Evolutionary conservation across 1,140 invertebrate genomes (phyloP).

Genomic region (Drosophila pruinosa): DNA sequence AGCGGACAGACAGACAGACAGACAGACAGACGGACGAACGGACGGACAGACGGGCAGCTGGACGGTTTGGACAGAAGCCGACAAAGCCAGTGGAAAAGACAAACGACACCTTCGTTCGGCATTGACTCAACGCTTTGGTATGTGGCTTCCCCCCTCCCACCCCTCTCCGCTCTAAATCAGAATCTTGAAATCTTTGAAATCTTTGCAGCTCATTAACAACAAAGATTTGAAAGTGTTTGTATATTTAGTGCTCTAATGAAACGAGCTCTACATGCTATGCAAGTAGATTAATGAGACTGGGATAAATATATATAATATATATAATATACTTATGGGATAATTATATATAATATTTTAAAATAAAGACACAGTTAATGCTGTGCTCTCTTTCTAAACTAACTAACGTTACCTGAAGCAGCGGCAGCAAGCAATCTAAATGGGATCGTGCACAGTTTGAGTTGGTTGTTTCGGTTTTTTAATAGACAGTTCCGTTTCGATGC

Average conservation of each 20-base stretch:
- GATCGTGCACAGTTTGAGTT: slow-evolving; percentile 20
- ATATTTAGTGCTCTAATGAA: slow-evolving; percentile 20
- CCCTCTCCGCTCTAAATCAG: slow-evolving; percentile 30
- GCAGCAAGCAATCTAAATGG: slow-evolving; percentile 30
- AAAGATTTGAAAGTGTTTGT: slow-evolving; percentile 46
- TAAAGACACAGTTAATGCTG: no score
- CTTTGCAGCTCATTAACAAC: slow-evolving; percentile 63
- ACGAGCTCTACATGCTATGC: slow-evolving; percentile 15
- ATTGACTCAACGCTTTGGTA: slow-evolving; percentile 79
- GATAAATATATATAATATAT: no score
- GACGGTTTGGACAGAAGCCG: slow-evolving; percentile 44
- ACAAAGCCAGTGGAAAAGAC: slow-evolving; percentile 70
- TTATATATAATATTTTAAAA: no score
- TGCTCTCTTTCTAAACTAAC: no score
- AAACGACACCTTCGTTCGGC: slow-evolving; percentile 71
- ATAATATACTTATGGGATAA: no score
- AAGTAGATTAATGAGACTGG: no score
- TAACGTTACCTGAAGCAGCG: not conserved
- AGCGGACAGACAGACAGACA: slow-evolving; percentile 16
- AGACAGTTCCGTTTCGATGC: slow-evolving; percentile 71
- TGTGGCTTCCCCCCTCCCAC: slow-evolving; percentile 10
- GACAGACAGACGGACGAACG: not conserved
- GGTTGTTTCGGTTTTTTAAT: slow-evolving; percentile 36
- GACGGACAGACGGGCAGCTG: slow-evolving; percentile 34
- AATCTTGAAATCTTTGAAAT: slow-evolving; percentile 31